These are phyloP conservation scores for Drosophila nr. perissopoda DNA, from an alignment of 2,888 invertebrate species.

Conservation along the genomic window DNA sequence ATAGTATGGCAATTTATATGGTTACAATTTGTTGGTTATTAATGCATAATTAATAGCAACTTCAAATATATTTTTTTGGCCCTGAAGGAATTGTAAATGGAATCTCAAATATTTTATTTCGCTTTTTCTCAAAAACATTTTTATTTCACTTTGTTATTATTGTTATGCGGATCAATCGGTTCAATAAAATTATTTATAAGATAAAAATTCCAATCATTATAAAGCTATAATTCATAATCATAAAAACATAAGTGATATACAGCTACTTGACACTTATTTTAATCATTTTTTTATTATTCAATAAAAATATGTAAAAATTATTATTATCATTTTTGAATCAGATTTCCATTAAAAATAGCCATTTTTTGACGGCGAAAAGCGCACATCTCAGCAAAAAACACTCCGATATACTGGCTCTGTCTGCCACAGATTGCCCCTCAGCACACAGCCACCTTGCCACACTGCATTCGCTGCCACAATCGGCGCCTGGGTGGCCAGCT, in stretches of 20 bases:
- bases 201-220: neutral
- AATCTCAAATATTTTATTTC: neutral
- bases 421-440: neutral
- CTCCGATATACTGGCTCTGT: neutral
- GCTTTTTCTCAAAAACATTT: neutral
- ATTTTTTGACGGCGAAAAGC: neutral
- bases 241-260: too few relatives aligned
- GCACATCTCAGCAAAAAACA: neutral
- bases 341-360: neutral
- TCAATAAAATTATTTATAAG: neutral
- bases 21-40: neutral
- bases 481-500: conserved; percentile 67
- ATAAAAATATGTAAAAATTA: too few relatives aligned
- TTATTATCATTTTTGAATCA: neutral
- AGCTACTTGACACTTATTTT: too few relatives aligned
- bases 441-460: neutral
- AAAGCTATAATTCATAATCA: neutral
- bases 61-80: neutral
- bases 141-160: too few relatives aligned
- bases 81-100: neutral
- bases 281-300: too few relatives aligned
- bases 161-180: neutral
- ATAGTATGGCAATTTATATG: neutral
- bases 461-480: conserved; percentile 15
- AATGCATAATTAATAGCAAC: neutral